Base-by-base conservation (phyloP, 2,888 invertebrate species). In the Caenorhabditis zanzibari region DNA sequence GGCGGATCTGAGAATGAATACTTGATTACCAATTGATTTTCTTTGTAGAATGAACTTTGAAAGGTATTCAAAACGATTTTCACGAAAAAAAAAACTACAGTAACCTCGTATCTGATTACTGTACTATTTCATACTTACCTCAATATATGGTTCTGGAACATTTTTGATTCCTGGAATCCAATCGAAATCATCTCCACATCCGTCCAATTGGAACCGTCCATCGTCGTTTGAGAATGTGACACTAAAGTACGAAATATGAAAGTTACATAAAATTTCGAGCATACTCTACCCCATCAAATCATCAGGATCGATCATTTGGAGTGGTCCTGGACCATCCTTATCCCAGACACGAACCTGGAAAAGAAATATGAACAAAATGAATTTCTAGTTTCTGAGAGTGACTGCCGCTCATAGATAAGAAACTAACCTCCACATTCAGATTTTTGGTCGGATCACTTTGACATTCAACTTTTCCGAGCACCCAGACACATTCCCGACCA, bases 131-230 rank as follows among this genome's bases (percentile, higher is more conserved):
- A n/a, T n/a, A n/a, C 12, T 2, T 56, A 88, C 86, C 81, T 88
- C 85, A 61, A 91, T 88, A 71, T 88, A 88, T 22, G 90, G 87
- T 64, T 88, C 86, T 63, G 90, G 87, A 12, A 75, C 56, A 73
- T 90, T 90, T 68, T 85, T 86, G 16, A 91, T 85, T 82, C 91
- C 91, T 19, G 91, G 91, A 41, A 92, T 73, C 90, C 90, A 92
- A 81, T 92, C 89, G 75, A 90, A 89, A 77, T 92, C 92, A 64
- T 90, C 88, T 19, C 90, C 92, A 80, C 92, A 92, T 12, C 92
- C 92, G 64, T 92, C 91, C 35, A 92, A 80, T 58, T 90, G 88
- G 85, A 91, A 91, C 54, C 87, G 84, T 22, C 91, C 91, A 64
- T 91, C 90, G 19, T 89, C 89, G 69, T 90, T 90, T 9, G 92